Conservation (phyloP, 2,888 invertebrate species). For the Lasioglossum lativentre region DNA sequence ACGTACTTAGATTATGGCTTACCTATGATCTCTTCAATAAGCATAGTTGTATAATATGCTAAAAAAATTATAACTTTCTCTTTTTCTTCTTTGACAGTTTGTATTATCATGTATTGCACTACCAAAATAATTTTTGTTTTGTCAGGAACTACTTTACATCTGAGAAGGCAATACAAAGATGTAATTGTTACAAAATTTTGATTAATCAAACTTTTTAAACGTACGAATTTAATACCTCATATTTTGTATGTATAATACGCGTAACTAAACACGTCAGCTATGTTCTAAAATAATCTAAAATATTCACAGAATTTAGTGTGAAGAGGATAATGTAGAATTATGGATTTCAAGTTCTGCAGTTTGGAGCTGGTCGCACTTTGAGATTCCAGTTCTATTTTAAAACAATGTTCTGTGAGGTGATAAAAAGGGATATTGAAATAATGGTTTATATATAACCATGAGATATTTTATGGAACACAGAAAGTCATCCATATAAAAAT, state of each 20-base stretch:
- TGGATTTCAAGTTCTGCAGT: slow-evolving; percentile 40
- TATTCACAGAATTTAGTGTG: slow-evolving; percentile 30
- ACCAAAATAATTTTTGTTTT: slow-evolving; percentile 56
- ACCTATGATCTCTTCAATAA: slow-evolving; percentile 70
- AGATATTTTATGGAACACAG: slow-evolving; percentile 34
- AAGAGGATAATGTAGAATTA: slow-evolving; percentile 30
- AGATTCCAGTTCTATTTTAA: slow-evolving; percentile 48
- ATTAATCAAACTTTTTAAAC: slow-evolving; percentile 57
- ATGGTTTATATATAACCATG: slow-evolving; percentile 42
- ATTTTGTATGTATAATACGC: slow-evolving; percentile 62
- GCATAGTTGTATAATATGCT: slow-evolving; percentile 71
- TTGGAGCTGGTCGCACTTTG: slow-evolving; percentile 54
- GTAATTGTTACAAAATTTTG: slow-evolving; percentile 64
- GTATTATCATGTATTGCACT: slow-evolving; percentile 54
- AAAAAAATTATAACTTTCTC: slow-evolving; percentile 52
- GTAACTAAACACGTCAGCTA: slow-evolving; percentile 51
- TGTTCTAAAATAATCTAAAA: slow-evolving; percentile 49
- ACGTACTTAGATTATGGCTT: slow-evolving; percentile 75
- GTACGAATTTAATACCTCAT: slow-evolving; percentile 65
- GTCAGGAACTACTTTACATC: slow-evolving; percentile 50
- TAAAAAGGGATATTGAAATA: slow-evolving; percentile 71
- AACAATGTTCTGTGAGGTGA: slow-evolving; percentile 64
- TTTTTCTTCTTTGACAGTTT: slow-evolving; percentile 66
- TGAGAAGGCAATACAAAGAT: slow-evolving; percentile 63
- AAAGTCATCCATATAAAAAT: slow-evolving; percentile 18